phyloP scores from a whole-genome alignment of 1,140 invertebrate species.

The Orussus abietinus region DNA sequence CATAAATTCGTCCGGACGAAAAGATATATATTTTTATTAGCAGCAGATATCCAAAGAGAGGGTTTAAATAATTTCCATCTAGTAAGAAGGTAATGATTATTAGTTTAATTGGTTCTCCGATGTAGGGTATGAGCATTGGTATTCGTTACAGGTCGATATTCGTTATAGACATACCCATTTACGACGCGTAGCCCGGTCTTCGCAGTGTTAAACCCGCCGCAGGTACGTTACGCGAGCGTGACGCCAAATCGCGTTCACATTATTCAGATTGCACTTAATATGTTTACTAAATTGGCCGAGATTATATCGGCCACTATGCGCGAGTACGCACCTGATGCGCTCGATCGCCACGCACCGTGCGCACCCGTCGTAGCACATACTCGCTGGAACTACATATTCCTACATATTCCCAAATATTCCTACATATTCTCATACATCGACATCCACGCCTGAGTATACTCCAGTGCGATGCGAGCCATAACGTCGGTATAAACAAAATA shows the following conservation, averaged over 20 bases:
- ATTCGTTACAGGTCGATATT: background rate
- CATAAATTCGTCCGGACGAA: no score
- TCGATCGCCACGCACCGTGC: conserved; percentile 25
- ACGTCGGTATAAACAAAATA: no score
- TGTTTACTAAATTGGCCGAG: conserved; percentile 39
- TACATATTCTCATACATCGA: no score
- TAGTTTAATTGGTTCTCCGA: background rate
- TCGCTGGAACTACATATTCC: no score
- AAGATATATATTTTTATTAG: no score
- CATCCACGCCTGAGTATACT: no score
- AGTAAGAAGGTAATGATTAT: no score
- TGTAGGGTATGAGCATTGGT: conserved; percentile 3
- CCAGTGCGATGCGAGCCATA: no score
- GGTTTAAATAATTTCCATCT: no score
- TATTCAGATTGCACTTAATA: conserved; percentile 43
- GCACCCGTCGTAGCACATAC: no score
- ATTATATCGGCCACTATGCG: conserved; percentile 35
- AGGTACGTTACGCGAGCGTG: background rate
- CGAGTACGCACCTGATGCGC: conserved; percentile 22
- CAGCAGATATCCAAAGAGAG: no score
- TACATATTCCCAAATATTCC: no score
- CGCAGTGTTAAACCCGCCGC: background rate
- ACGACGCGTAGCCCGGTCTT: conserved; percentile 11
- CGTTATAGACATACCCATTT: conserved; percentile 8
- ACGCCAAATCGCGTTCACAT: conserved; percentile 19